Conservation (phyloP, 2,888 invertebrate species). For the Cetonia aurata region DNA sequence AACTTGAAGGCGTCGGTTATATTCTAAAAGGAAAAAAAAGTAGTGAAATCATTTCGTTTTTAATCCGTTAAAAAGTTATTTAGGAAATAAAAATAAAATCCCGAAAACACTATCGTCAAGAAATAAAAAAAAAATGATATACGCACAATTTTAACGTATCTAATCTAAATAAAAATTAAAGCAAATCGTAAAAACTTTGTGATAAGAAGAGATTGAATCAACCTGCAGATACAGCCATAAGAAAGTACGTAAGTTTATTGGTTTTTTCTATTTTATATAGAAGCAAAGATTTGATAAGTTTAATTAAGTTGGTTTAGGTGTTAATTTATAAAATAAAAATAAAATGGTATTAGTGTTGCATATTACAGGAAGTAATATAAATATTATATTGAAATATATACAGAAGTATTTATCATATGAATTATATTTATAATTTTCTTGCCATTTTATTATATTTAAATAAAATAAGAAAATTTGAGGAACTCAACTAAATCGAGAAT, state of each 20-base stretch:
- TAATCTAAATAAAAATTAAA: slow-evolving; percentile 12
- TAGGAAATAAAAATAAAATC: slow-evolving; percentile 1
- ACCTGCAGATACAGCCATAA: slow-evolving; percentile 15
- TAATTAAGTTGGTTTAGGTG: neutral
- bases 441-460: no score
- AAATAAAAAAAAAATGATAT: neutral
- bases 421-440: no score
- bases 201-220: slow-evolving; percentile 31
- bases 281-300: neutral
- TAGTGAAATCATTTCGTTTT: slow-evolving; percentile 27
- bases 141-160: slow-evolving; percentile 37
- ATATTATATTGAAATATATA: no score
- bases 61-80: neutral
- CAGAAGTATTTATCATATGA: no score
- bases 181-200: slow-evolving; percentile 22
- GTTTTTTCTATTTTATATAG: no score
- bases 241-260: slow-evolving; percentile 19
- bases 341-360: no score
- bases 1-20: neutral
- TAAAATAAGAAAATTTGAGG: no score
- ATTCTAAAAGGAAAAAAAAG: slow-evolving; percentile 12
- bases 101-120: neutral
- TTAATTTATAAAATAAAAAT: neutral
- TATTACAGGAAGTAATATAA: no score
- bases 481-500: no score